phyloP scores from a whole-genome alignment of 53 echinoderm and acorn worm species.

The Antedon mediterranea region DNA sequence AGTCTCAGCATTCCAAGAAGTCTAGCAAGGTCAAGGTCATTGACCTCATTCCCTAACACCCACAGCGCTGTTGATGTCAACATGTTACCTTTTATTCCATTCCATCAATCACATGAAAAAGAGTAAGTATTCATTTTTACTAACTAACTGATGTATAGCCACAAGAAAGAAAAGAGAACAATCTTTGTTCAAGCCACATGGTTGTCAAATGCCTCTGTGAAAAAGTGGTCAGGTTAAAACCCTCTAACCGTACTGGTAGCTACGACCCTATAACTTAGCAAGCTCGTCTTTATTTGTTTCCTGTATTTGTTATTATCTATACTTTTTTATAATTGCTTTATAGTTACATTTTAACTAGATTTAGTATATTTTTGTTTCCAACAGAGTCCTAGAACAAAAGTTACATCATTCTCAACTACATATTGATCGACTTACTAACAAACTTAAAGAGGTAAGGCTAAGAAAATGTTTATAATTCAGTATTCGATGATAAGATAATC shows the following conservation, averaged over 20 bases:
- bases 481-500: no score
- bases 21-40: background rate
- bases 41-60: background rate
- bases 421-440: conserved; percentile 26
- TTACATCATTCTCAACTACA: conserved; percentile 30
- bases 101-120: background rate
- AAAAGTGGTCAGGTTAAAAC: no score
- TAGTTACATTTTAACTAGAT: no score
- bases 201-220: no score
- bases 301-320: no score
- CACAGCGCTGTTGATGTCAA: background rate
- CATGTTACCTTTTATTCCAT: background rate
- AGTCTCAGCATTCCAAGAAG: background rate
- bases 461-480: background rate
- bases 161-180: no score
- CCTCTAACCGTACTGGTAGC: no score
- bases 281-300: no score
- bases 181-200: no score
- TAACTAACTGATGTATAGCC: no score
- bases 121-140: background rate
- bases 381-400: conserved; percentile 20
- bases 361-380: conserved; percentile 1
- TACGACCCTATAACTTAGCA: no score
- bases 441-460: conserved; percentile 33
- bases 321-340: no score